A percentile compares a stretch with the other conserved stretches of the same genome.
Conservation (phyloP, 1,140 invertebrate genomes). For the Anagrus nilaparvatae region DNA sequence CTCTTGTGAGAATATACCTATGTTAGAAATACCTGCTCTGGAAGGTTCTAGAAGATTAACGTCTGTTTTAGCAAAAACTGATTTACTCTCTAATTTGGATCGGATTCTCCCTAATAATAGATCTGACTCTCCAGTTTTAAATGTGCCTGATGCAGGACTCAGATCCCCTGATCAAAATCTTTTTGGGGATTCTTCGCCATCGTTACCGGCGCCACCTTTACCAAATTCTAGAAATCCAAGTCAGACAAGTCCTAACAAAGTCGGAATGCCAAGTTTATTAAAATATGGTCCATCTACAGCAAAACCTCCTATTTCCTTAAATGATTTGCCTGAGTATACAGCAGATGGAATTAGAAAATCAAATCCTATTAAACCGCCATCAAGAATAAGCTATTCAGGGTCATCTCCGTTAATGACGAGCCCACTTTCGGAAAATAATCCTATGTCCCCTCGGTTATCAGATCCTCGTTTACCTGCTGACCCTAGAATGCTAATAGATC, state of each 20-base stretch:
- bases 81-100: not conserved
- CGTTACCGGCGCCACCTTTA: not conserved
- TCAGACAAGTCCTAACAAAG: too few species aligned
- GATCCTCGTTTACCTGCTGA: constrained; percentile 5
- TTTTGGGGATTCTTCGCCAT: not conserved
- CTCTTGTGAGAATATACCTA: constrained; percentile 22
- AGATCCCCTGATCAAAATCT: constrained; percentile 23
- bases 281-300: too few species aligned
- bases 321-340: too few species aligned
- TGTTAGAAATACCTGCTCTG: constrained; percentile 23
- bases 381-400: too few species aligned
- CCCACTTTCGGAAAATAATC: constrained; percentile 8
- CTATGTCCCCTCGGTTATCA: not conserved
- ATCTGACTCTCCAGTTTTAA: constrained; percentile 4
- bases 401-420: constrained; percentile 6
- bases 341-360: too few species aligned
- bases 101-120: not conserved
- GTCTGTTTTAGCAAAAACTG: constrained; percentile 21
- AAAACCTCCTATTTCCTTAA: too few species aligned
- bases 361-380: too few species aligned
- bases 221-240: too few species aligned
- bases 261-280: too few species aligned
- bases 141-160: constrained; percentile 16
- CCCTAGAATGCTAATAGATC: not conserved
- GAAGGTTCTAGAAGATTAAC: constrained; percentile 23